These are phyloP conservation scores for Phalacrocorax pelagicus DNA, from an alignment of 2,113 vertebrate genomes.

Conservation along the genomic window DNA sequence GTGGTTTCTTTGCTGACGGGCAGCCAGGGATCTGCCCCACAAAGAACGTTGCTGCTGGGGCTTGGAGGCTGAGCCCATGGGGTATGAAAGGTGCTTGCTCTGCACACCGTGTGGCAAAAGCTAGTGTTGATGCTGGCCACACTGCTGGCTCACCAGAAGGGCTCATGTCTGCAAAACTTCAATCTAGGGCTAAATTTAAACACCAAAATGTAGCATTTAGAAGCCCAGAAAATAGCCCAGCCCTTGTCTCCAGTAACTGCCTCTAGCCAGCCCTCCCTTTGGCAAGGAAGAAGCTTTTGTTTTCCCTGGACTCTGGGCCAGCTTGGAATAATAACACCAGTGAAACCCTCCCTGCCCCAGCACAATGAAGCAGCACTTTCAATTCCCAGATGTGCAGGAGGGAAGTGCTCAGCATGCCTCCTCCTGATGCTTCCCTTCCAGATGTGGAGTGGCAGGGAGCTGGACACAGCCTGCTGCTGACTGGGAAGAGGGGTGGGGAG, in stretches of 20 bases:
- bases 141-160: background rate
- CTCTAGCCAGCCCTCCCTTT: constrained; percentile 27
- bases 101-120: background rate
- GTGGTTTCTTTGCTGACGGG: background rate
- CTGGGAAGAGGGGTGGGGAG: background rate
- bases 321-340: background rate
- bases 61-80: fast-evolving
- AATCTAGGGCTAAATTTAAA: constrained; percentile 37
- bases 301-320: background rate
- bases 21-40: background rate
- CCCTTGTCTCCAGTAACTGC: background rate
- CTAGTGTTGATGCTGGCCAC: background rate
- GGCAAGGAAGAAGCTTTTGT: constrained; percentile 51
- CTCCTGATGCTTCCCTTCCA: constrained; percentile 36
- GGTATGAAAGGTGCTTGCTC: background rate
- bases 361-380: background rate
- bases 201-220: background rate
- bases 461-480: background rate
- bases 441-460: constrained; percentile 19
- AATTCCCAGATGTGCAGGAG: background rate
- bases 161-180: background rate
- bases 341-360: background rate
- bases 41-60: background rate
- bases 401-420: background rate
- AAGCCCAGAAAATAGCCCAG: constrained; percentile 7